phyloP scores from a whole-genome alignment of 37 sponge, comb jelly and placozoan genomes.

The Chondrilla cf. caribensis region DNA sequence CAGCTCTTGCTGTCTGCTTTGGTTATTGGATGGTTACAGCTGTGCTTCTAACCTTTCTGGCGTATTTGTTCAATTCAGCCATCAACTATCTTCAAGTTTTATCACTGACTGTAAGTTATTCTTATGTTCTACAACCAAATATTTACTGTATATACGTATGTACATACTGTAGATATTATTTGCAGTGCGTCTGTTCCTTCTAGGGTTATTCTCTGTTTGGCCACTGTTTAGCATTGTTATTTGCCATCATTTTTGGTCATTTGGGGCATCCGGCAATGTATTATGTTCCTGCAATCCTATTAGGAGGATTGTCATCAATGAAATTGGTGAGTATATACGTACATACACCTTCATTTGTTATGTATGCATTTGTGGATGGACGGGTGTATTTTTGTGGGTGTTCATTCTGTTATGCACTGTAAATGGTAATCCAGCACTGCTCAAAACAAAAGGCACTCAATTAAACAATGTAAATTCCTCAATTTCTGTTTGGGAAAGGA shows the following conservation, averaged over 20 bases:
- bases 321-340: slow-evolving; percentile 53
- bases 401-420: too few species aligned
- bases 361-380: too few species aligned
- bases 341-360: too few species aligned
- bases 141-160: background rate
- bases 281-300: slow-evolving; percentile 40
- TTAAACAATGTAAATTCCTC: too few species aligned
- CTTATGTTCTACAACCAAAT: background rate
- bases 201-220: slow-evolving; percentile 76
- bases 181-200: too few species aligned
- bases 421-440: too few species aligned
- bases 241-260: slow-evolving; percentile 52
- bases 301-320: slow-evolving; percentile 57
- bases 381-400: too few species aligned
- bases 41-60: slow-evolving; percentile 55
- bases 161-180: background rate
- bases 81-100: slow-evolving; percentile 63
- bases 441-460: too few species aligned
- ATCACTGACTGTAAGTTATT: slow-evolving; percentile 50
- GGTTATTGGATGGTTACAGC: slow-evolving; percentile 81
- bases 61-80: slow-evolving; percentile 69
- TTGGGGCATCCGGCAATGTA: slow-evolving; percentile 49
- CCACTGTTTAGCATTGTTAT: slow-evolving; percentile 51
- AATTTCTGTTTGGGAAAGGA: too few species aligned
- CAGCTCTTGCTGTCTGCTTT: slow-evolving; percentile 79